Evolutionary conservation across 2,888 invertebrate genomes (phyloP), one percentile per base, ranked within the genome.

Genomic region (Epinotia nisella): DNA sequence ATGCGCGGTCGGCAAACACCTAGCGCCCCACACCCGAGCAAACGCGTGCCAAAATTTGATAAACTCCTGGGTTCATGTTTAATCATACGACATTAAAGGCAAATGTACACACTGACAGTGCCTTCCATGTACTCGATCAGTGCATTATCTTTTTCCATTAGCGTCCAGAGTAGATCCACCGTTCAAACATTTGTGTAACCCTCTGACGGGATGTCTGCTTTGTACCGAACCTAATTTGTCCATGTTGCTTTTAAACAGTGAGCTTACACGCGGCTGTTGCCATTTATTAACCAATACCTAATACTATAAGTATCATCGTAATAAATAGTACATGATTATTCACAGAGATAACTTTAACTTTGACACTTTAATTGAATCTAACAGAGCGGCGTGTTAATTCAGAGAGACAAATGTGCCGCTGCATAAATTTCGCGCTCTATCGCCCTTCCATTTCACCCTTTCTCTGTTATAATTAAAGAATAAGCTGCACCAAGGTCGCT

Each of bases 21-120:
- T 86, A 87, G 83, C 85, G 82, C 85, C 84, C 87, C 85, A 84
- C 79, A 83, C 85, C 82, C 82, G 85, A 85, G 87, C 88, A 88
- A 90, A 91, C 92, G 92, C 90, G 92, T 92, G 92, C 90, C 90
- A 90, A 92, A 92, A 89, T 91, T 90, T 90, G 92, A 92, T 92
- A 93, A 92, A 90, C 88, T 90, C 88, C 85, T 87, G 86, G 81
- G 86, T 90, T 90, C 89, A 90, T 91, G 91, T 92, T 90, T 92
- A 91, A 92, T 92, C 90, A 92, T 90, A 89, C 85, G 87, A 87
- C 88, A 90, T 90, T 91, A 88, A 87, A 87, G 87, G 85, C 84
- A 78, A 85, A 82, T 84, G 86, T 87, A 86, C 85, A 86, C 83
- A 87, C 76, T 70, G 75, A 70, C 78, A 79, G 82, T 80, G 83